A percentile compares a stretch with the other conserved stretches of the same genome.
Evolutionary conservation across 1,140 invertebrate species (phyloP).

Genomic region (Trigoniulus corallinus): DNA sequence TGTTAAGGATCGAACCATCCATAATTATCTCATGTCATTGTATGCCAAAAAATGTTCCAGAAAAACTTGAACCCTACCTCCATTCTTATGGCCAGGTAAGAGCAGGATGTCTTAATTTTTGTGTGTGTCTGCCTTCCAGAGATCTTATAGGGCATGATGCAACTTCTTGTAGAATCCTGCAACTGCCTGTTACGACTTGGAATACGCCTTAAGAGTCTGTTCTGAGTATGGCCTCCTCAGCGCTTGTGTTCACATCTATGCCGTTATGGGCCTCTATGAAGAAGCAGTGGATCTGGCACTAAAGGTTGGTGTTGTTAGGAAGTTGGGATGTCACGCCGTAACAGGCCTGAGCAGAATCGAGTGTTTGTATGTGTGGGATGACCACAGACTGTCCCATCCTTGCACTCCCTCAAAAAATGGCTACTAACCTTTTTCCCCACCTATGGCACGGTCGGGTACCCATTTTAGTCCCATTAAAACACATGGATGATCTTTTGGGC

Average conservation of each 20-base stretch:
- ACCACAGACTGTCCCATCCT: no score
- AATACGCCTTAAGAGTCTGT: conserved; percentile 33
- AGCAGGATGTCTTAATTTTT: no score
- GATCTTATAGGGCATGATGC: no score
- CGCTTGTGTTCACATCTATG: conserved; percentile 85
- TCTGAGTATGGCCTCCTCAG: conserved; percentile 33
- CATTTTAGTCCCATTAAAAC: no score
- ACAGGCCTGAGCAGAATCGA: no score
- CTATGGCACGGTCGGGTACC: no score
- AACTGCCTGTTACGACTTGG: conserved; percentile 23
- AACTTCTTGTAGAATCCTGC: not conserved
- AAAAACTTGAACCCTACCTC: conserved; percentile 66
- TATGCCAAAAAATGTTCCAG: conserved; percentile 51
- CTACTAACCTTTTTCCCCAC: no score
- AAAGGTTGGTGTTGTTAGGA: conserved; percentile 40
- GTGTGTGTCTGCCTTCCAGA: no score
- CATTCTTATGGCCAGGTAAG: conserved; percentile 47
- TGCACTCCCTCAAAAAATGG: no score
- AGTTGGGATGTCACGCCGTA: no score
- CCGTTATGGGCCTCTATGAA: conserved; percentile 75
- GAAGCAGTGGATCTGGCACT: conserved; percentile 84
- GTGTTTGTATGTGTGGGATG: no score
- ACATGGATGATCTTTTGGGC: no score
- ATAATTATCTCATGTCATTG: conserved; percentile 79
- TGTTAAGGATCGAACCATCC: conserved; percentile 65